Percentiles rank a stretch among this genome's conserved stretches.
These are phyloP conservation scores for Copsychus sechellarum DNA, from an alignment of 2,113 vertebrate genomes.

Conservation along the genomic window DNA sequence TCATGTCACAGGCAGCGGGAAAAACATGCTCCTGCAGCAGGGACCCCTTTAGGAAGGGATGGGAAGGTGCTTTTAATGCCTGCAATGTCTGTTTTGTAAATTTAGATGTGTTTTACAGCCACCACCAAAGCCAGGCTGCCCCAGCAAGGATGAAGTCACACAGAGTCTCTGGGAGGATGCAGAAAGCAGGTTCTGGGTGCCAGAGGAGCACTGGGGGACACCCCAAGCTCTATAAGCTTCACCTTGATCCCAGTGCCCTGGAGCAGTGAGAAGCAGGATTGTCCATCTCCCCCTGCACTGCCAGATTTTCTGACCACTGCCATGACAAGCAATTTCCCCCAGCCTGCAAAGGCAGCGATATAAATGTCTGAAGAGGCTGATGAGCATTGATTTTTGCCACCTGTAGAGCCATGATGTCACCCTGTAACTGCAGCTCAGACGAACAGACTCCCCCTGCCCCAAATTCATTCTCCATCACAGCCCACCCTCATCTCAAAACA, in stretches of 20 bases:
- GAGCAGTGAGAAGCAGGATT: not conserved
- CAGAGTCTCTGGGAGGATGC: not conserved
- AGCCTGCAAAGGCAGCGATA: not conserved
- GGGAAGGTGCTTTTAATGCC: not conserved
- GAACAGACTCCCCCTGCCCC: not conserved
- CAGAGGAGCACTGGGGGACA: not conserved
- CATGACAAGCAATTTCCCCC: not conserved
- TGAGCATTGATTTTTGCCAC: slow-evolving; percentile 31
- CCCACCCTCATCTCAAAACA: not conserved
- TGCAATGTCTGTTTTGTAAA: not conserved
- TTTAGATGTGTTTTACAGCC: not conserved
- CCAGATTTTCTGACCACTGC: not conserved
- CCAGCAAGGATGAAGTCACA: not conserved
- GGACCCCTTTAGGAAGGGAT: not conserved
- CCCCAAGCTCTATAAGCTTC: not conserved
- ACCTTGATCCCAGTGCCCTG: not conserved
- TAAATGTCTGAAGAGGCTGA: not conserved
- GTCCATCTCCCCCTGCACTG: not conserved
- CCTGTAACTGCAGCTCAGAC: not conserved
- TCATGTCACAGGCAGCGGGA: not conserved
- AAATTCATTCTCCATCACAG: not conserved
- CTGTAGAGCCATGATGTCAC: not conserved
- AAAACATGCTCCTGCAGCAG: not conserved
- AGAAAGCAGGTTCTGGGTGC: not conserved
- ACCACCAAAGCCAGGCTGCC: not conserved